Conservation (phyloP, 2,797 vertebrate species). For the Gymnopithys bicolor region DNA sequence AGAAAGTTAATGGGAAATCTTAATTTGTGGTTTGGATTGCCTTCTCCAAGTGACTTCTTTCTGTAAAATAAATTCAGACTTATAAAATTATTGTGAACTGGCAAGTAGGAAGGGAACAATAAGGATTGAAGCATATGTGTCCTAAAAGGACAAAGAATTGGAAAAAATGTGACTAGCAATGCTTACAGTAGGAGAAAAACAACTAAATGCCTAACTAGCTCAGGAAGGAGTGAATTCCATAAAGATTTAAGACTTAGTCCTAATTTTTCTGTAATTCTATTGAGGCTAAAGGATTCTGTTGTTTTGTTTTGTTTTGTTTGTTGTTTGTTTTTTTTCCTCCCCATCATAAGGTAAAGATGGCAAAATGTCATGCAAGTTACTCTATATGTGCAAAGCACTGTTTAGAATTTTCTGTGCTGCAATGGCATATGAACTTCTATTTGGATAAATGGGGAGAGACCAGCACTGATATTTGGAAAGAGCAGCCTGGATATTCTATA, state of each 20-base stretch:
- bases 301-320: not conserved
- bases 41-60: not conserved
- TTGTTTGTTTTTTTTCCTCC: accelerated
- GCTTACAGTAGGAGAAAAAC: not conserved
- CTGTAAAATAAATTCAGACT: not conserved
- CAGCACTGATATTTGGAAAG: not conserved
- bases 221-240: not conserved
- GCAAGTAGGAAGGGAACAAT: not conserved
- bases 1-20: not conserved
- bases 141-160: not conserved
- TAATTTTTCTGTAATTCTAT: not conserved
- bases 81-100: not conserved
- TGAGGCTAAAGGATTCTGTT: not conserved
- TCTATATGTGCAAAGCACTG: not conserved
- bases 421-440: not conserved
- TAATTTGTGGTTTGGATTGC: not conserved
- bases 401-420: not conserved
- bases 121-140: not conserved
- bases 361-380: not conserved
- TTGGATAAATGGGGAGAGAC: not conserved
- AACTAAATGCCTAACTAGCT: not conserved
- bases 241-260: not conserved
- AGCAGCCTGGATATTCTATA: not conserved
- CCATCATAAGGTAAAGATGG: not conserved
- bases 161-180: not conserved